Percentiles rank a stretch among this genome's conserved stretches.
These are phyloP conservation scores for Drosophila mimica DNA, from an alignment of 2,888 invertebrate species.

Conservation along the genomic window DNA sequence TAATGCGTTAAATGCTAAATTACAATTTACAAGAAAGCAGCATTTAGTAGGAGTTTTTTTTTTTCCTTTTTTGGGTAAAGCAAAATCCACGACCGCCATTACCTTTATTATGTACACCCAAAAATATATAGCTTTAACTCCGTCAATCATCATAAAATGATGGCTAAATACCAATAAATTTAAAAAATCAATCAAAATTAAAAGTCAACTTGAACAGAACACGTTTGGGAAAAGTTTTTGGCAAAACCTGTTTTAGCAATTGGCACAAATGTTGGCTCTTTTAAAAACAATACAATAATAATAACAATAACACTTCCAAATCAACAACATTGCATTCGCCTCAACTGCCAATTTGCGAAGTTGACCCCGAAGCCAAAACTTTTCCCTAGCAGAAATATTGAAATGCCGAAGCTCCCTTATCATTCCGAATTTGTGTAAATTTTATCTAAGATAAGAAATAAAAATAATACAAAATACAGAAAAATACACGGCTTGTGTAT, in stretches of 20 bases:
- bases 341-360: conserved; percentile 66
- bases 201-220: not conserved
- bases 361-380: conserved; percentile 31
- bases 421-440: conserved; percentile 69
- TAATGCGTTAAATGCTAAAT: not conserved
- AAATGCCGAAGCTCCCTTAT: conserved; percentile 47
- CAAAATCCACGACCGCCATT: not conserved
- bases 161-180: conserved; percentile 1
- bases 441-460: conserved; percentile 52
- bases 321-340: conserved; percentile 42
- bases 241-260: conserved; percentile 14
- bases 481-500: conserved; percentile 49
- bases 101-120: too few relatives aligned
- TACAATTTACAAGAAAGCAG: not conserved
- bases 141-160: not conserved
- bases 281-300: conserved; percentile 45
- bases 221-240: not conserved
- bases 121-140: conserved; percentile 20
- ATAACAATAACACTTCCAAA: conserved; percentile 51
- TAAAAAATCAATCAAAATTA: conserved; percentile 21
- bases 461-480: conserved; percentile 19
- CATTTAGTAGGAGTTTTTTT: not conserved
- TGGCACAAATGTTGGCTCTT: not conserved
- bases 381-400: conserved; percentile 59
- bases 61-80: not conserved